Conservation (phyloP, 64 coral and sea anemone species). For the Catalaphyllia jardinei region DNA sequence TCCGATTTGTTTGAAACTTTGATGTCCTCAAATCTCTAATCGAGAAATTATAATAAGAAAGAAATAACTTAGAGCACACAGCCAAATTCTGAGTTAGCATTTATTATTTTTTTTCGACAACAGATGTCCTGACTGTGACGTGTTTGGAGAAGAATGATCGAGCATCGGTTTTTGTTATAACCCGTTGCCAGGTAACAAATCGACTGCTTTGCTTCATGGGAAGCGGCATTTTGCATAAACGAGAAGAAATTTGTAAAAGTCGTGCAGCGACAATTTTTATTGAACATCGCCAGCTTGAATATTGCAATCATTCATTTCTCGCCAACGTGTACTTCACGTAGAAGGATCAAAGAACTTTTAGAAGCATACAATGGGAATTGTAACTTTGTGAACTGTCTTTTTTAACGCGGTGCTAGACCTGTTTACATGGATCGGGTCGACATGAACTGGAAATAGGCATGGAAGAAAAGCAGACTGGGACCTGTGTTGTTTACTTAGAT, state of each 20-base stretch:
- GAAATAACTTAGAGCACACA: neutral
- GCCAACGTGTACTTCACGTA: neutral
- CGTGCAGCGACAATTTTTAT: neutral
- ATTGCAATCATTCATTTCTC: neutral
- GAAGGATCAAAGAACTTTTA: constrained; percentile 6
- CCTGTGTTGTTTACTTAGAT: constrained; percentile 38
- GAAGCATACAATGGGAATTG: neutral
- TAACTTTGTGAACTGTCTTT: neutral
- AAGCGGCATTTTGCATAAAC: constrained; percentile 13
- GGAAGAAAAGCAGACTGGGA: neutral
- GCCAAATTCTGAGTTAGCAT: neutral
- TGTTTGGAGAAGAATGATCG: neutral
- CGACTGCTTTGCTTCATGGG: constrained; percentile 49
- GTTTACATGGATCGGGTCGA: neutral
- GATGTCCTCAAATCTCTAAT: neutral
- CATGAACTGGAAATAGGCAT: too few relatives aligned
- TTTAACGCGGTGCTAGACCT: neutral
- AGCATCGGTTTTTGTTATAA: neutral
- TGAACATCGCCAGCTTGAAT: neutral
- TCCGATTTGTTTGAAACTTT: neutral
- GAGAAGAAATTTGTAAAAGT: neutral
- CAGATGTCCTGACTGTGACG: neutral
- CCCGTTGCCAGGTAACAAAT: constrained; percentile 36
- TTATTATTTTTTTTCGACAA: neutral
- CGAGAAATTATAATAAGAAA: neutral